A percentile compares a stretch with the other conserved stretches of the same genome.
These are phyloP conservation scores for Sylvicapra grimmia DNA, from an alignment of 2,113 vertebrate genomes.

Conservation along the genomic window DNA sequence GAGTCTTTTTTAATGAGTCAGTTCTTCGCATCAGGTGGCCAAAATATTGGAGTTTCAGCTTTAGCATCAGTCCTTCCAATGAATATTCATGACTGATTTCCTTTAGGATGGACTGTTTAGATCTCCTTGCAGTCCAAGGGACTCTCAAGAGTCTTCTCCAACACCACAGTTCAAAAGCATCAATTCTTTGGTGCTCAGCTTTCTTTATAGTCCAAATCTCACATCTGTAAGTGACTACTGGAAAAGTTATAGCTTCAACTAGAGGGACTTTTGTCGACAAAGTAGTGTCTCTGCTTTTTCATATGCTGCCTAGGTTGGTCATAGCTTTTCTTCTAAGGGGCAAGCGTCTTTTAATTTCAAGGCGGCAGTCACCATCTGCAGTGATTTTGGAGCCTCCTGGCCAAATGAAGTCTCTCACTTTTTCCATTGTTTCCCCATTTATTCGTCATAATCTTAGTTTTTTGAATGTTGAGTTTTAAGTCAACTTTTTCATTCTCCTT, in stretches of 20 bases:
- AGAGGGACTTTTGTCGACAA: rapidly evolving
- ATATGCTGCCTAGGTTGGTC: neutral
- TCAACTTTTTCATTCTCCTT: neutral
- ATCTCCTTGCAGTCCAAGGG: neutral
- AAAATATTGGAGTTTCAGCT: neutral
- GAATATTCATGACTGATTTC: neutral
- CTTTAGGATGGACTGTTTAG: neutral
- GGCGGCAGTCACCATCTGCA: too few relatives aligned
- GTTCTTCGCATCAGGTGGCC: rapidly evolving
- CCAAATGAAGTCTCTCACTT: neutral
- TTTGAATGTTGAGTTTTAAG: neutral
- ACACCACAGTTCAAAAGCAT: neutral
- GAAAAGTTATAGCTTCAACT: neutral
- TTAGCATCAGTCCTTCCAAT: neutral
- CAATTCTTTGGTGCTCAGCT: neutral
- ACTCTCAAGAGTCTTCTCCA: neutral
- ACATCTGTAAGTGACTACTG: neutral
- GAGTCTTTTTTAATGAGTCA: neutral
- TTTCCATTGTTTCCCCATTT: neutral
- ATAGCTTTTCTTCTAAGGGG: neutral
- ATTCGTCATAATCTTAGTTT: neutral
- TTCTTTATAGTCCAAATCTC: neutral
- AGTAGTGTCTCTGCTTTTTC: neutral
- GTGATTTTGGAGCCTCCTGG: neutral
- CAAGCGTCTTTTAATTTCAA: neutral